Conservation (phyloP, 2,113 vertebrate genomes). For the Clinocottus analis region DNA sequence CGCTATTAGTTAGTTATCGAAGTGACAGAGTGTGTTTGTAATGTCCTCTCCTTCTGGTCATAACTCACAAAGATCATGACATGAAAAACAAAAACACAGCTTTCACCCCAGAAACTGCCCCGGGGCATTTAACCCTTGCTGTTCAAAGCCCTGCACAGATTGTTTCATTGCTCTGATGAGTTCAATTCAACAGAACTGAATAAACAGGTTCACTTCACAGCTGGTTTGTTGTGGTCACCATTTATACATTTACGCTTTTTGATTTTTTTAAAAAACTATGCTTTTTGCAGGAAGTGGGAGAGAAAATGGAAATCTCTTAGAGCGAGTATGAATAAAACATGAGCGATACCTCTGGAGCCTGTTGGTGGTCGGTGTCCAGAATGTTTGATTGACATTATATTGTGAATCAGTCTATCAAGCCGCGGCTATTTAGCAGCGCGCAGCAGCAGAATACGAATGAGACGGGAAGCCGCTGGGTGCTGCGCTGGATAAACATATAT, state of each 20-base stretch:
- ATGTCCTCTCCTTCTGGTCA: neutral
- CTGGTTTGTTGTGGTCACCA: slow-evolving; percentile 14
- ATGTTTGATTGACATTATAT: slow-evolving; percentile 80
- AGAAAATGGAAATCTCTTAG: slow-evolving; percentile 70
- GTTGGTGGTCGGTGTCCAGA: slow-evolving; percentile 68
- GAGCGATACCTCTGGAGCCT: slow-evolving; percentile 68
- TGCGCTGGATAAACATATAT: too few species aligned
- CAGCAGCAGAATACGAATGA: slow-evolving; percentile 75
- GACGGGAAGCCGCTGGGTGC: slow-evolving; percentile 48
- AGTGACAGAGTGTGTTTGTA: neutral
- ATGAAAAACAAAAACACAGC: slow-evolving; percentile 7
- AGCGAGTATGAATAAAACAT: slow-evolving; percentile 81
- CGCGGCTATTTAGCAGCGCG: slow-evolving; percentile 59
- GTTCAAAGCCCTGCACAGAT: slow-evolving; percentile 48
- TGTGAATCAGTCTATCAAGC: slow-evolving; percentile 77
- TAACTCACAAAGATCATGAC: slow-evolving; percentile 30
- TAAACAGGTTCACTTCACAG: slow-evolving; percentile 41
- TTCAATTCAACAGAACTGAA: slow-evolving; percentile 56
- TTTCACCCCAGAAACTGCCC: neutral
- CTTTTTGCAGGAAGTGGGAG: slow-evolving; percentile 63
- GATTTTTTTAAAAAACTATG: neutral
- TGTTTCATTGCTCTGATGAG: slow-evolving; percentile 63
- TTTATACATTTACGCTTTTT: slow-evolving; percentile 28
- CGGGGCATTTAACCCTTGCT: slow-evolving; percentile 32
- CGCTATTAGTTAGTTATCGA: neutral